These are phyloP conservation scores for Actinostola sp. DNA, from an alignment of 92 coral and sea anemone genomes.

Conservation along the genomic window DNA sequence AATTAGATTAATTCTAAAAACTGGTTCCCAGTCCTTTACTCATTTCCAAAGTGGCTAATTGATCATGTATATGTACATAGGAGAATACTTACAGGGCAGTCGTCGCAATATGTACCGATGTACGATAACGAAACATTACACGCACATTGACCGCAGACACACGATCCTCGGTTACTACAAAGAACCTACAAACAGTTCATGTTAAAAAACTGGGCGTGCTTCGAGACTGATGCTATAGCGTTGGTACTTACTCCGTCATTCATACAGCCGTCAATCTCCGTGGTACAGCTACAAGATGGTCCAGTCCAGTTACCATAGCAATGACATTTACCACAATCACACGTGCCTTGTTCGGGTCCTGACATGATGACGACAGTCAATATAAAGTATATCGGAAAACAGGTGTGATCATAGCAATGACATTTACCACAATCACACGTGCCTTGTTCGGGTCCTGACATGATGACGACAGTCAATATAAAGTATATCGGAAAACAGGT, in stretches of 20 bases:
- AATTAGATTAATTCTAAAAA: no score
- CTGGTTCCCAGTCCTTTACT: no score
- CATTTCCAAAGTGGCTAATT: no score
- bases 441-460: no score
- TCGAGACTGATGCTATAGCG: background rate
- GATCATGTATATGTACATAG: background rate
- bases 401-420: no score
- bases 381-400: no score
- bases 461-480: no score
- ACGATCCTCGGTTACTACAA: conserved; percentile 82
- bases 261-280: conserved; percentile 55
- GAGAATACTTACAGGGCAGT: conserved; percentile 77
- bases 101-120: conserved; percentile 79
- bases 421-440: no score
- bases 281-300: conserved; percentile 74
- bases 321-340: conserved; percentile 81
- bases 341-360: conserved; percentile 70
- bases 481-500: no score
- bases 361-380: background rate
- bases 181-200: conserved; percentile 65
- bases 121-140: conserved; percentile 69
- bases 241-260: conserved; percentile 70
- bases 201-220: no score
- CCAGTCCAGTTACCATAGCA: conserved; percentile 89
- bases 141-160: conserved; percentile 79